Conservation (phyloP, 2,797 vertebrate genomes). For the Sciurus vulgaris region DNA sequence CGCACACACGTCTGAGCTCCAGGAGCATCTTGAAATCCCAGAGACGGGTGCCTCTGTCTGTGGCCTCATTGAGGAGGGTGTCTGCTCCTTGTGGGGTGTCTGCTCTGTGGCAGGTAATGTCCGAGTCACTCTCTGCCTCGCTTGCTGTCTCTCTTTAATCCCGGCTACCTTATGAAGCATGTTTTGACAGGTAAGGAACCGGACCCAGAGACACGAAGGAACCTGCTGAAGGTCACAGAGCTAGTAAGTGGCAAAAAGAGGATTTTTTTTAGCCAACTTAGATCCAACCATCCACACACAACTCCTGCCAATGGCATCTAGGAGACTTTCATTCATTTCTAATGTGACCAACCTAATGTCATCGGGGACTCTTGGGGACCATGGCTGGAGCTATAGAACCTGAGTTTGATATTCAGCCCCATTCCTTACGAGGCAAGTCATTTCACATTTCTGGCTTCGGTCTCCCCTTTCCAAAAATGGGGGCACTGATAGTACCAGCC, state of each 20-base stretch:
- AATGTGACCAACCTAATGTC: not conserved
- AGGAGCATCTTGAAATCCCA: not conserved
- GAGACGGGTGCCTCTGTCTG: not conserved
- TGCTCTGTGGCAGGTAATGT: not conserved
- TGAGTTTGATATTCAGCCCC: not conserved
- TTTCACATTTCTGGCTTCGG: not conserved
- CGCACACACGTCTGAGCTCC: fast-evolving
- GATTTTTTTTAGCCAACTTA: not conserved
- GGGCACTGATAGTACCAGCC: not conserved
- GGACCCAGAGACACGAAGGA: not conserved
- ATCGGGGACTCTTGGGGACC: not conserved
- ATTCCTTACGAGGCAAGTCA: not conserved
- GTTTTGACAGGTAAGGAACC: not conserved
- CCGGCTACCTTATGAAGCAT: not conserved
- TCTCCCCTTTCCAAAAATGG: not conserved
- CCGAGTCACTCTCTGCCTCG: no score
- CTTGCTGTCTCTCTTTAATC: not conserved
- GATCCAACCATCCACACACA: not conserved
- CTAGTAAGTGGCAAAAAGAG: not conserved
- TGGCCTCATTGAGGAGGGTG: not conserved
- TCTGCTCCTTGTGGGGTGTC: not conserved
- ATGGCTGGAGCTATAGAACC: not conserved
- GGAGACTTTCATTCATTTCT: not conserved
- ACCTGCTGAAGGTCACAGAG: not conserved
- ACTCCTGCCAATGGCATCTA: not conserved